Base-by-base conservation (phyloP, 2,113 vertebrate genomes). In the Ciconia stormi region DNA sequence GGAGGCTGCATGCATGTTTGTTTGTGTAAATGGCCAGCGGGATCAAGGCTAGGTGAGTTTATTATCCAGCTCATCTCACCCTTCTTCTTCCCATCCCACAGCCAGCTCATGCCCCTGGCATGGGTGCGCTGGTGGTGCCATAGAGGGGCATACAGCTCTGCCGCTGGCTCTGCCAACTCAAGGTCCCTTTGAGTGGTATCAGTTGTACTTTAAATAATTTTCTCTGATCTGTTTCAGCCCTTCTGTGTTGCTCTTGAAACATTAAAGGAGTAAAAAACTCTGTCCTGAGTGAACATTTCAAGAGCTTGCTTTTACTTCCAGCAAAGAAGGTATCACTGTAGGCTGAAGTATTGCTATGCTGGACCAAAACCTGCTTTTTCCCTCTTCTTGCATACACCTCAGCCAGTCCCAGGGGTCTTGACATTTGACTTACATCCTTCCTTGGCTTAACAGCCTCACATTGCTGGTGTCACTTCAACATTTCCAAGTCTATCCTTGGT, bases 91-190 rank as follows among this genome's bases (percentile, higher is more conserved):
- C 10, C 50, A 59, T 94, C 11, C 10, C 50, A 59, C 36, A 69
- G 18, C 13, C 53, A 59, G 22, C 14, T 38, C 23, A 13, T 6
- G 17, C 9, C 10, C 29, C 5, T 26, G n/a, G 23, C 44, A 67
- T 0, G 1, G n/a, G 16, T 0, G 1, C 0, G 0, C 32, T 40
- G 32, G 20, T 40, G 34, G 38, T 58, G 29, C 26, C 77, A 23
- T 0, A 23, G 30, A 49, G 36, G 18, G 34, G 19, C 5, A 21
- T 53, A 44, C 10, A 78, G 21, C 19, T 79, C 69, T 95, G 34
- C 40, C 1, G 1, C 40, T 63, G 40, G 4, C 11, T 58, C 65
- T 76, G 40, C 21, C 20, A 50, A 7, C 34, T 42, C 42, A 32
- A 13, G 2, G 15, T 32, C 22, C 29, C 16, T 76, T 80, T 59